Evolutionary conservation across 2,888 invertebrate genomes (phyloP).

Genomic region (Noctua pronuba): DNA sequence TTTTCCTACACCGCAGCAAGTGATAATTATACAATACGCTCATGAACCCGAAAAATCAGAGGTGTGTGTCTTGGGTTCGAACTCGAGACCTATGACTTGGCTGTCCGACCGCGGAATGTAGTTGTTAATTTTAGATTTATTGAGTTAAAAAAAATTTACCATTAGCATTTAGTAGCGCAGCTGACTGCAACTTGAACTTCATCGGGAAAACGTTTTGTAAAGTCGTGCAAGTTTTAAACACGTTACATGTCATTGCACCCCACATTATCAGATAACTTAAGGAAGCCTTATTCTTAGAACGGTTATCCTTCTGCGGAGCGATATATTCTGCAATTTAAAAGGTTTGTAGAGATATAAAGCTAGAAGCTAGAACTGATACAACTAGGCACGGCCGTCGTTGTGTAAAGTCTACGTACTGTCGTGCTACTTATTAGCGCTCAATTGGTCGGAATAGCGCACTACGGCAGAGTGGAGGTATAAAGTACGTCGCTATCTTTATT

Average conservation of each 20-base stretch:
- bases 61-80: too few species aligned
- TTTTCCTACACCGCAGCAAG: too few species aligned
- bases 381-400: not conserved
- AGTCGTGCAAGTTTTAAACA: not conserved
- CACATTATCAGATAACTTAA: not conserved
- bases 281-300: not conserved
- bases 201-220: not conserved
- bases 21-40: too few species aligned
- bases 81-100: too few species aligned
- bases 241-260: not conserved
- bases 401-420: conserved; percentile 32
- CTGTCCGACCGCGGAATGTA: too few species aligned
- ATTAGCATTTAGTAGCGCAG: not conserved
- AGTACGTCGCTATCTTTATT: conserved; percentile 54
- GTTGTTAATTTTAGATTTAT: not conserved
- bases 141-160: not conserved
- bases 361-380: not conserved
- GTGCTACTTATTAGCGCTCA: conserved; percentile 30
- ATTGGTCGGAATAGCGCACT: conserved; percentile 39
- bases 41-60: too few species aligned
- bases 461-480: conserved; percentile 22
- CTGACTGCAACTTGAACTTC: not conserved
- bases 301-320: not conserved
- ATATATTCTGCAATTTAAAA: not conserved
- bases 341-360: not conserved